Evolutionary conservation across 2,888 invertebrate genomes (phyloP).

Genomic region (Agriopis aurantiaria): DNA sequence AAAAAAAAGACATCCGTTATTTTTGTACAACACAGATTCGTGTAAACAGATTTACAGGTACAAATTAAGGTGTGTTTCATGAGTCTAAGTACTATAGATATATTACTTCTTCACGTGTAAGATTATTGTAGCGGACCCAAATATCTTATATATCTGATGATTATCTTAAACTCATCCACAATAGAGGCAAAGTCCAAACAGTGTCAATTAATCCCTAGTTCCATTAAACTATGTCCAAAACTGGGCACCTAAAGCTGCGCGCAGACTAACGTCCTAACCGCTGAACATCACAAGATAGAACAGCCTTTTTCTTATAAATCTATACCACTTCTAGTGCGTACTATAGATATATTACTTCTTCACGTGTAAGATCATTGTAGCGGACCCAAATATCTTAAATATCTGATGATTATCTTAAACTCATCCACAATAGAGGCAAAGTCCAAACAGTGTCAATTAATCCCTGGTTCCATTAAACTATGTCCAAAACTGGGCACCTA

Average conservation of each 20-base stretch:
- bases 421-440: conserved; percentile 19
- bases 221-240: conserved; percentile 39
- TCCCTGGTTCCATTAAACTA: conserved; percentile 33
- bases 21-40: too few relatives aligned
- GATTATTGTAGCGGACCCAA: not conserved
- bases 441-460: conserved; percentile 34
- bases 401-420: conserved; percentile 9
- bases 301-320: not conserved
- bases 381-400: not conserved
- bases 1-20: too few relatives aligned
- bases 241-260: conserved; percentile 48
- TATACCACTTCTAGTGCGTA: too few relatives aligned
- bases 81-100: not conserved
- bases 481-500: conserved; percentile 35
- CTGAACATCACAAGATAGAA: not conserved
- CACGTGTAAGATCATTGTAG: not conserved
- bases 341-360: not conserved
- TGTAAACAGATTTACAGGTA: too few relatives aligned
- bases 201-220: conserved; percentile 30
- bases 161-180: conserved; percentile 10
- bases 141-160: not conserved
- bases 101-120: not conserved
- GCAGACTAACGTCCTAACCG: conserved; percentile 42
- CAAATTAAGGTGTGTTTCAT: too few relatives aligned
- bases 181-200: conserved; percentile 28